Conservation (phyloP, 2,113 vertebrate species). For the Myrmecophaga tridactyla region DNA sequence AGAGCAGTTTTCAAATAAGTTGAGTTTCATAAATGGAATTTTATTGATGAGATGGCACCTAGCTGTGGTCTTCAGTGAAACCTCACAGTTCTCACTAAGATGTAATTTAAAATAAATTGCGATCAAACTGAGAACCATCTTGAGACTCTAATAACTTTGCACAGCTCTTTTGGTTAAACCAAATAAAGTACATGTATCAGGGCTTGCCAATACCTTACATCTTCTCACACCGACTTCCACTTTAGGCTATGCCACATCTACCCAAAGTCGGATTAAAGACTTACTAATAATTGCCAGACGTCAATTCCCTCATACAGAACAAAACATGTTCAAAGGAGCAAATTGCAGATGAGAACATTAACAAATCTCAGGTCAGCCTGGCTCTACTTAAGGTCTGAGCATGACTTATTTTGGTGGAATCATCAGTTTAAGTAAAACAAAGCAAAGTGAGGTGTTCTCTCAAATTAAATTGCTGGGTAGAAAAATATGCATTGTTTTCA, state of each 20-base stretch:
- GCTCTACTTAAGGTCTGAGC: background rate
- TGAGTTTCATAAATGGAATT: conserved; percentile 32
- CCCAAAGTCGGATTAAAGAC: background rate
- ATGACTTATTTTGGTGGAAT: background rate
- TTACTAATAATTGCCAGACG: background rate
- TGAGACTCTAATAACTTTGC: background rate
- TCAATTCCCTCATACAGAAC: background rate
- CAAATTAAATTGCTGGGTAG: background rate
- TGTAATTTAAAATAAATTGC: conserved; percentile 37
- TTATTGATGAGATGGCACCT: conserved; percentile 29
- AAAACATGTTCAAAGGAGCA: background rate
- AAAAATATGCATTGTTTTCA: background rate
- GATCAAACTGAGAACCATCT: background rate
- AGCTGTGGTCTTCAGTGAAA: background rate
- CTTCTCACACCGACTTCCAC: background rate
- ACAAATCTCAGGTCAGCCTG: accelerated
- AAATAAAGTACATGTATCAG: background rate
- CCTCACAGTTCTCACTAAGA: conserved; percentile 37
- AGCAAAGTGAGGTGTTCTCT: background rate
- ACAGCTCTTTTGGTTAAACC: background rate
- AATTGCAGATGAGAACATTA: background rate
- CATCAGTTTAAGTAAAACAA: background rate
- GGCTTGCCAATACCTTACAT: background rate
- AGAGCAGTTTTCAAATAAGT: conserved; percentile 26
- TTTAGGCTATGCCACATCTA: background rate